These are phyloP conservation scores for Sinocyclocheilus grahami DNA, from an alignment of 2,113 vertebrate species.

Conservation along the genomic window DNA sequence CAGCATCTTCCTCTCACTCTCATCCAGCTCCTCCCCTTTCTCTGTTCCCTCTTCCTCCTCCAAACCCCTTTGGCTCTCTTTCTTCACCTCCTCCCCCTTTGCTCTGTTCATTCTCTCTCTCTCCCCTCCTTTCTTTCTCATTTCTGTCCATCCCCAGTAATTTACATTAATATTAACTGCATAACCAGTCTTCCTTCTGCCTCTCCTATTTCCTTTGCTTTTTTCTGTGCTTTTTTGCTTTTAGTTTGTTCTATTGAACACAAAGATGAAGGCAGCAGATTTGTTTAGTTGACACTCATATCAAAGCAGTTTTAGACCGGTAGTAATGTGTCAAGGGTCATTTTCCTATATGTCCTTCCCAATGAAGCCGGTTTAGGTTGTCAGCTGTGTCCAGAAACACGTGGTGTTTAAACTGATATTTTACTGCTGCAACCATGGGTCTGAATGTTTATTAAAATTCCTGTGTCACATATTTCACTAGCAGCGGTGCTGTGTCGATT, in stretches of 20 bases:
- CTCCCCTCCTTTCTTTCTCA: constrained; percentile 7
- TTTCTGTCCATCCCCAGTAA: not conserved
- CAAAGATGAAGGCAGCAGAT: not conserved
- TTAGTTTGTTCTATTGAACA: not conserved
- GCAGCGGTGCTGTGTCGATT: constrained; percentile 14
- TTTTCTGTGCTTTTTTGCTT: not conserved
- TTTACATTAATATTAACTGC: constrained; percentile 21
- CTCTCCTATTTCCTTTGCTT: not conserved
- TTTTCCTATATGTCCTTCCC: not conserved
- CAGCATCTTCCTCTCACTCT: constrained; percentile 54
- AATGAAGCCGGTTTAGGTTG: not conserved
- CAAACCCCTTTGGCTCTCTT: constrained; percentile 8
- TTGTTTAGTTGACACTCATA: not conserved
- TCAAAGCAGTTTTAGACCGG: not conserved
- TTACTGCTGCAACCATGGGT: not conserved
- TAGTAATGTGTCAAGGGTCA: not conserved
- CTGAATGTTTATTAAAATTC: constrained; percentile 1
- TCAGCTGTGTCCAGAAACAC: not conserved
- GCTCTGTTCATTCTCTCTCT: not conserved
- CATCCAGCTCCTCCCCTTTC: constrained; percentile 31
- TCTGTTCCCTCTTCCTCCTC: constrained; percentile 14
- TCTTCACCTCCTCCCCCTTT: constrained; percentile 6
- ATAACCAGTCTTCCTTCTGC: not conserved
- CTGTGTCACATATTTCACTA: constrained; percentile 7
- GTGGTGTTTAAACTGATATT: not conserved